These are phyloP conservation scores for Pristionchus fissidentatus DNA, from an alignment of 2,888 invertebrate genomes.

Conservation along the genomic window DNA sequence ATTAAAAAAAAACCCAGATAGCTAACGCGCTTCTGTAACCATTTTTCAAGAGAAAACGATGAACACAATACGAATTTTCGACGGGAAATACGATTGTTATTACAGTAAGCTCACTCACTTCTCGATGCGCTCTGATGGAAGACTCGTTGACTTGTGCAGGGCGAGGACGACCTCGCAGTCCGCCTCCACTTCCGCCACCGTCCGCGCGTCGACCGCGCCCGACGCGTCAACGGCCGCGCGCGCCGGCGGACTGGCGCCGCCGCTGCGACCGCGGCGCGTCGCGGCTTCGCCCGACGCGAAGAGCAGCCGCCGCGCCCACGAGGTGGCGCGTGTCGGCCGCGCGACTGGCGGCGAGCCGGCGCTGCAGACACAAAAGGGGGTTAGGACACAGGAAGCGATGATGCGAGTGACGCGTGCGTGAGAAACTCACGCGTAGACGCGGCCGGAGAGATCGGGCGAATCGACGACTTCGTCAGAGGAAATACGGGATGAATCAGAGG, in stretches of 20 bases:
- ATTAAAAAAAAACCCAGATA: background rate
- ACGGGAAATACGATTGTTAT: background rate
- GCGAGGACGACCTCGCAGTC: conserved; percentile 44
- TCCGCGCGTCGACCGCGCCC: background rate
- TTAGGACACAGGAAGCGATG: conserved; percentile 18
- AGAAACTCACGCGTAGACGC: conserved; percentile 49
- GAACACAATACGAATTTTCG: background rate
- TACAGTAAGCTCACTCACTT: background rate
- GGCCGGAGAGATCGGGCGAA: conserved; percentile 61
- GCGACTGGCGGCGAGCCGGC: background rate
- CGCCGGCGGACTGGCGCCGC: background rate
- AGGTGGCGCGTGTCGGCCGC: conserved; percentile 26
- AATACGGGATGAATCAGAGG: conserved; percentile 61
- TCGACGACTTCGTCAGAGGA: conserved; percentile 55
- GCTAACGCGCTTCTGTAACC: background rate
- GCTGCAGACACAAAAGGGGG: background rate
- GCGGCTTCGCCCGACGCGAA: background rate
- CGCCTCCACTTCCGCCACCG: conserved; percentile 12
- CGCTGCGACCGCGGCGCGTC: background rate
- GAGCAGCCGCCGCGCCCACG: conserved; percentile 51
- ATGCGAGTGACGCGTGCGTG: background rate
- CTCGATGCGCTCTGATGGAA: conserved; percentile 7
- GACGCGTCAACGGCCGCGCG: background rate
- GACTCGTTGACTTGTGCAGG: conserved; percentile 46
- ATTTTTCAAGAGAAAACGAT: background rate